phyloP scores from a whole-genome alignment of 2,113 vertebrate genomes.

The Tragelaphus strepsiceros region DNA sequence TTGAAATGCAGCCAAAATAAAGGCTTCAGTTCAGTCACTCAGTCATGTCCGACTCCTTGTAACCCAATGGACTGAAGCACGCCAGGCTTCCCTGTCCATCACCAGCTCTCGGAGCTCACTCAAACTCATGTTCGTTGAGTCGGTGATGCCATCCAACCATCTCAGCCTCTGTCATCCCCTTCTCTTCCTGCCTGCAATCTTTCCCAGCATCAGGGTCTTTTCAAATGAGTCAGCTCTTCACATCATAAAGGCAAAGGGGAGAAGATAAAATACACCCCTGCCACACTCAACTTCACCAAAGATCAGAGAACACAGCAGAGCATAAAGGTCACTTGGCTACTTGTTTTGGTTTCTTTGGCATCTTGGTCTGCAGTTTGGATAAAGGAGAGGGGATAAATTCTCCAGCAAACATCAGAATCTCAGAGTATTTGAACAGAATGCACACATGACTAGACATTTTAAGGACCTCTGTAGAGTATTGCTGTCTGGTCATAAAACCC shows the following conservation, averaged over 20 bases:
- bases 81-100: neutral
- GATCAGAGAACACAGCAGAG: neutral
- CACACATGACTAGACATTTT: neutral
- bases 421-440: neutral
- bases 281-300: neutral
- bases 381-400: neutral
- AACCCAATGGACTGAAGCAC: neutral
- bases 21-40: neutral
- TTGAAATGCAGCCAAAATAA: fast-evolving
- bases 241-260: neutral
- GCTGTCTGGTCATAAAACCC: neutral
- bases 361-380: neutral
- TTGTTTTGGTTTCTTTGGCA: neutral
- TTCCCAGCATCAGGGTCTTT: neutral
- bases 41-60: neutral
- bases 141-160: neutral
- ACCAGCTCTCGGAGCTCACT: fast-evolving
- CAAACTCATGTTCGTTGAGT: neutral
- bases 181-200: neutral
- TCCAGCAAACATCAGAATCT: neutral
- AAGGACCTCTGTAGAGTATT: neutral
- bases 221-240: neutral
- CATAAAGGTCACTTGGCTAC: too few relatives aligned
- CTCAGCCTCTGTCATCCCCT: neutral
- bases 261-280: neutral